Evolutionary conservation across 1,140 invertebrate genomes (phyloP).

Genomic region (Coptotermes formosanus): DNA sequence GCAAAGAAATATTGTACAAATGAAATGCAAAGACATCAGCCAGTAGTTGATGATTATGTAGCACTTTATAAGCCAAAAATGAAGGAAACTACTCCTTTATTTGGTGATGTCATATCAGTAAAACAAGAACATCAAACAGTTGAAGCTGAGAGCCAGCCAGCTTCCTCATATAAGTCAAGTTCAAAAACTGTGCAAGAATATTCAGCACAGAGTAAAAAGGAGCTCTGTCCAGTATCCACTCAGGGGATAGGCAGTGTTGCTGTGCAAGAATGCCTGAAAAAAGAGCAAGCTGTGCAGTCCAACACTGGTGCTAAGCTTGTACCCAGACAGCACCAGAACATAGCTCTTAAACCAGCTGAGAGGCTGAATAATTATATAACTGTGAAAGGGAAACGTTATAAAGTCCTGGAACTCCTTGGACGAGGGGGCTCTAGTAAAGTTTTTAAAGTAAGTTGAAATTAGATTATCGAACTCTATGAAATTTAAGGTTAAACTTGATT

Average conservation of each 20-base stretch:
- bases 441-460: conserved; percentile 47
- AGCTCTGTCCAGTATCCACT: too few relatives aligned
- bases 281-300: too few relatives aligned
- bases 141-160: too few relatives aligned
- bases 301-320: too few relatives aligned
- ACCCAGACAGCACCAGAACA: neutral
- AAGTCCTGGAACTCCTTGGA: conserved; percentile 50
- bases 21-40: neutral
- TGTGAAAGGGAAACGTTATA: conserved; percentile 46
- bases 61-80: neutral
- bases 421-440: conserved; percentile 63
- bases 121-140: neutral
- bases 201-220: too few relatives aligned
- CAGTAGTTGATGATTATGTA: neutral
- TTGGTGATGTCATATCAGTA: neutral
- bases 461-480: too few relatives aligned
- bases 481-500: too few relatives aligned
- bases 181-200: too few relatives aligned
- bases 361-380: conserved; percentile 36
- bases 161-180: too few relatives aligned
- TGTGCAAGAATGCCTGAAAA: too few relatives aligned
- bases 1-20: neutral
- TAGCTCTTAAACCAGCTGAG: neutral
- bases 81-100: neutral
- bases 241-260: too few relatives aligned